Evolutionary conservation across 37 sponge, comb jelly and placozoan genomes (phyloP), one percentile per base, ranked within the genome.

Genomic region (Diacarnus erythraeanus): DNA sequence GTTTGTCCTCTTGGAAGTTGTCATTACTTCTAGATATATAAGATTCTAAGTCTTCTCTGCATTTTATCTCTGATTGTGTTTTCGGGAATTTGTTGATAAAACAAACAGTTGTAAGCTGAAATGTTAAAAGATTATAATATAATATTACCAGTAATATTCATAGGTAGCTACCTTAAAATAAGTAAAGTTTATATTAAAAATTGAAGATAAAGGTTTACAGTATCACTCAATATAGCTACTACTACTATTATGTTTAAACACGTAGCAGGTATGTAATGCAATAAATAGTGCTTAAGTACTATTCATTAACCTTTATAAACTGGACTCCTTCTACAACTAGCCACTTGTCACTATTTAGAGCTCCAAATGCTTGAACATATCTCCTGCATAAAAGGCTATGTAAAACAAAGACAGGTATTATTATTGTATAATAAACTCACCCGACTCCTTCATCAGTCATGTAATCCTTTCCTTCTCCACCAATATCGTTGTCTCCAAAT

Each of bases 401-500:
- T n/a, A n/a, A n/a, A n/a, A n/a, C n/a, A n/a, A n/a, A n/a, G n/a
- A n/a, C n/a, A n/a, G n/a, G n/a, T n/a, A n/a, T n/a, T n/a, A n/a
- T n/a, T n/a, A 57, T 23, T 2, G 2, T 18, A 72, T 27, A 1
- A 2, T 37, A 26, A 56, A 30, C 22, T 1, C 33, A 22, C 10
- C 33, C 18, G 64, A 63, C 37, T 36, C 6, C 31, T 30, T 25
- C n/a, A 31, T 76, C 77, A 35, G 29, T 76, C 64, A 87, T 87
- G 2, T 25, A 27, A 6, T 87, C 88, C 3, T 31, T 10, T 18
- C 88, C 88, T 37, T 87, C 88, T 18, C 88, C 88, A 47, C 88
- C 88, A 72, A 87, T 77, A 51, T 87, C 88, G 41, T 87, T 87
- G 34, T 87, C 88, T 29, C 88, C 88, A 30, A 72, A 6, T 23